These are phyloP conservation scores for Apostichopus parvimensis DNA, from an alignment of 35 echinoderm and acorn worm species.

Conservation along the genomic window DNA sequence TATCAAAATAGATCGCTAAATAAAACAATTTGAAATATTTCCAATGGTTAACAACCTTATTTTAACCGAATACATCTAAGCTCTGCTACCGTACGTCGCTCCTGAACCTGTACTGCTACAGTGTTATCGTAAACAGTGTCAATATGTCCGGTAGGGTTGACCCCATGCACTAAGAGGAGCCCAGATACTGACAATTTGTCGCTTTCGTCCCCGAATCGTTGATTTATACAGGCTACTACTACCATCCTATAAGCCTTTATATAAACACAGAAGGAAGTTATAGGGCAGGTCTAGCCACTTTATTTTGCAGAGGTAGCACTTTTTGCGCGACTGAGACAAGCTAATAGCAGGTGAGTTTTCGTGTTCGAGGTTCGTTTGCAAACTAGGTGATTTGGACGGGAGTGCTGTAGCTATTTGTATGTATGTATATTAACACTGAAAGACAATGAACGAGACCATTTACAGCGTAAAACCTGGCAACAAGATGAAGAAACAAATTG, in stretches of 20 bases:
- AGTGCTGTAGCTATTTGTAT: too few species aligned
- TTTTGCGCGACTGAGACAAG: not conserved
- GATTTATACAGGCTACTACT: not conserved
- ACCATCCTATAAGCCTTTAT: slow-evolving; percentile 26
- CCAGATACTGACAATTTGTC: slow-evolving; percentile 9
- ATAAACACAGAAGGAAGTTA: slow-evolving; percentile 48
- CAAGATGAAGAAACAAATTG: too few species aligned
- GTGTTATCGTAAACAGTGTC: too few species aligned
- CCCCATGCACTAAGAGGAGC: not conserved
- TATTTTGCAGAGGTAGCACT: slow-evolving; percentile 31
- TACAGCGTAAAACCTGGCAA: too few species aligned
- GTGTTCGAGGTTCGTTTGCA: not conserved
- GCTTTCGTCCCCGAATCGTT: not conserved
- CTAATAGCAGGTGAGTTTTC: not conserved
- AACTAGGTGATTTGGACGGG: too few species aligned
- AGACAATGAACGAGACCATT: too few species aligned
- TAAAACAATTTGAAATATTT: not conserved
- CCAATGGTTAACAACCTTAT: too few species aligned
- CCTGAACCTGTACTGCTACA: too few species aligned
- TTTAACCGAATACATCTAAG: too few species aligned
- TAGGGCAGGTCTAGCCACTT: slow-evolving; percentile 3
- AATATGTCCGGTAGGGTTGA: slow-evolving; percentile 26
- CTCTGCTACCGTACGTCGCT: too few species aligned
- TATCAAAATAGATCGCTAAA: not conserved
- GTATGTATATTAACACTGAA: too few species aligned